These are phyloP conservation scores for Panthera leo DNA, from an alignment of 2,113 vertebrate species.

Conservation along the genomic window DNA sequence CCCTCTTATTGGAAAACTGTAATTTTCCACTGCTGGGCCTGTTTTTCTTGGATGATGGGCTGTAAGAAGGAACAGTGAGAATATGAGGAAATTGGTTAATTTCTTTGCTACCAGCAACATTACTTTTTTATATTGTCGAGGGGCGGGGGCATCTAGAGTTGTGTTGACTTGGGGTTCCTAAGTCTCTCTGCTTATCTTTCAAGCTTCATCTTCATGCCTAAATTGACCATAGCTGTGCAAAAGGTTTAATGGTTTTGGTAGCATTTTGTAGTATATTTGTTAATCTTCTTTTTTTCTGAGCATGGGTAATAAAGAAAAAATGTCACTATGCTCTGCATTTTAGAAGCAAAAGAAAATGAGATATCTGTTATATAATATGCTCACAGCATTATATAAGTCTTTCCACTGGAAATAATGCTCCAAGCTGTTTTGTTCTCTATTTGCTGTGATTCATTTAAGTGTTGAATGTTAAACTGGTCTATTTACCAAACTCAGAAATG, in stretches of 20 bases:
- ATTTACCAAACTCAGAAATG: slow-evolving; percentile 25
- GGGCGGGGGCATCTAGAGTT: not conserved
- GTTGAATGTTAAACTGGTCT: not conserved
- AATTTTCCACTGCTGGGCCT: slow-evolving; percentile 59
- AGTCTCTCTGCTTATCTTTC: not conserved
- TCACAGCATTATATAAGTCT: not conserved
- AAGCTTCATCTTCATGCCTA: slow-evolving; percentile 15
- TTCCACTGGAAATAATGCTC: not conserved
- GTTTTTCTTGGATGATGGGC: slow-evolving; percentile 58
- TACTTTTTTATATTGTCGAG: not conserved
- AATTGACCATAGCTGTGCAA: not conserved
- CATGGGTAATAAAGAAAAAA: slow-evolving; percentile 33
- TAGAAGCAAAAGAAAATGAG: slow-evolving; percentile 53
- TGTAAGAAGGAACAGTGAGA: slow-evolving; percentile 39
- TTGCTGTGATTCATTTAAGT: not conserved
- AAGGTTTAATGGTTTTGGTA: slow-evolving; percentile 19
- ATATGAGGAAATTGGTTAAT: slow-evolving; percentile 53
- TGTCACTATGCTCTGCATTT: slow-evolving; percentile 35
- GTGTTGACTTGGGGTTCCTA: not conserved
- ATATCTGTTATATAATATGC: not conserved
- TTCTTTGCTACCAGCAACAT: slow-evolving; percentile 25
- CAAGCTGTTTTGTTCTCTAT: not conserved
- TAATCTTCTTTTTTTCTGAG: slow-evolving; percentile 20
- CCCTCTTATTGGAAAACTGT: slow-evolving; percentile 67
- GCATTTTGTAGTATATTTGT: slow-evolving; percentile 40